A percentile compares a stretch with the other conserved stretches of the same genome.
Conservation (phyloP, 2,113 vertebrate genomes). For the Phrynocephalus versicolor region DNA sequence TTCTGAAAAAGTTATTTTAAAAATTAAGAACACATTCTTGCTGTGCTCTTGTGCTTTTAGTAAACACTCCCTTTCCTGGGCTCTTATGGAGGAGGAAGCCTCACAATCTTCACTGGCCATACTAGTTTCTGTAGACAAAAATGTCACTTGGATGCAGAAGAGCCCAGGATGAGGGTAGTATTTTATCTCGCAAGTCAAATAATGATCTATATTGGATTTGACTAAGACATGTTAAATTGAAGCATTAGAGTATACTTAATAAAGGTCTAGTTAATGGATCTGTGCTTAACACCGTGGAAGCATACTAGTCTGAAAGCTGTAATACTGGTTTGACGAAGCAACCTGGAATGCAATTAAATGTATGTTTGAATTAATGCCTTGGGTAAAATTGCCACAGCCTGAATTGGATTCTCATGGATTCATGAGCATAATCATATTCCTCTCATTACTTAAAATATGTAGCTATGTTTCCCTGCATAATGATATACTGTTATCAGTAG, state of each 20-base stretch:
- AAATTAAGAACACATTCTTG: background rate
- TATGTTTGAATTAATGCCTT: background rate
- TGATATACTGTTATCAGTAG: background rate
- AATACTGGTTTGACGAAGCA: conserved; percentile 34
- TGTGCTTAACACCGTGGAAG: fast-evolving
- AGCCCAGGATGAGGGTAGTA: background rate
- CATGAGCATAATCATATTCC: background rate
- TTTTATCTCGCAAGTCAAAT: background rate
- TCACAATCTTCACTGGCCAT: fast-evolving
- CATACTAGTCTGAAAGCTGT: conserved; percentile 13
- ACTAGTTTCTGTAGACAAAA: background rate
- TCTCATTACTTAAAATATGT: background rate
- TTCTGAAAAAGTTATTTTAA: background rate
- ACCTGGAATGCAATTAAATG: background rate
- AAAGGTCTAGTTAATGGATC: background rate
- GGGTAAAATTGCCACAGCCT: background rate
- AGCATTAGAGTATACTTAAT: background rate
- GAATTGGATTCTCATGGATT: fast-evolving
- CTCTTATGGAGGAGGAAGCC: background rate
- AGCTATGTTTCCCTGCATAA: background rate
- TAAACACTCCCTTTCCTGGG: conserved; percentile 14
- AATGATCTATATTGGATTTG: background rate
- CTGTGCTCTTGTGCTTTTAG: background rate
- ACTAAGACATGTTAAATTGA: background rate
- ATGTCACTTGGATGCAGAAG: background rate